Evolutionary conservation across 2,797 vertebrate genomes (phyloP).

Genomic region (Amblyraja radiata): DNA sequence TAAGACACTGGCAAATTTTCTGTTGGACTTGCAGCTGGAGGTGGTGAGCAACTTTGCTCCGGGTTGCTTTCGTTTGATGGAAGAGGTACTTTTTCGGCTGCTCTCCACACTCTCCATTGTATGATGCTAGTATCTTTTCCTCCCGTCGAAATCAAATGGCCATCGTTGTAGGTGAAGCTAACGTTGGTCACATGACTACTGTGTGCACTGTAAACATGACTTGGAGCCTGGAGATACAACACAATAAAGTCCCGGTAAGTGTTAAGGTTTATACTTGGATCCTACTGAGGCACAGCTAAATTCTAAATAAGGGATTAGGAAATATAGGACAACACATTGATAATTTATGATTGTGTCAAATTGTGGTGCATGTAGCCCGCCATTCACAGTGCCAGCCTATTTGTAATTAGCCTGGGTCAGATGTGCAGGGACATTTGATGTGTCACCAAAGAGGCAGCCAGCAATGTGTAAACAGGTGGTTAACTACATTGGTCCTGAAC

Average conservation of each 20-base stretch:
- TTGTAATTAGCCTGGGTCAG: too few species aligned
- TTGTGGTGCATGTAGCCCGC: too few species aligned
- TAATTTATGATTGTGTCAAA: too few species aligned
- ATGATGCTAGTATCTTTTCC: constrained; percentile 96
- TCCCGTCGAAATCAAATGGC: constrained; percentile 88
- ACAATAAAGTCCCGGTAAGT: constrained; percentile 8
- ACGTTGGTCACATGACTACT: constrained; percentile 98
- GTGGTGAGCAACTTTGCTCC: constrained; percentile 48
- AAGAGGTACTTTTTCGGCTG: constrained; percentile 73
- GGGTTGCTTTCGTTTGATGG: constrained; percentile 55
- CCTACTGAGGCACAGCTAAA: background rate
- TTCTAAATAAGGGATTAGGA: background rate
- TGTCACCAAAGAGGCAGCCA: too few species aligned
- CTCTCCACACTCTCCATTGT: constrained; percentile 91
- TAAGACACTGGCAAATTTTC: constrained; percentile 50
- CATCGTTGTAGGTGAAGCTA: constrained; percentile 80
- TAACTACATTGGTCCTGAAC: too few species aligned
- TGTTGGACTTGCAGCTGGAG: constrained; percentile 51
- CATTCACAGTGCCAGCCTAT: too few species aligned
- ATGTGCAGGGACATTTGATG: too few species aligned
- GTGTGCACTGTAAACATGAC: constrained; percentile 92
- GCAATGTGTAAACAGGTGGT: too few species aligned
- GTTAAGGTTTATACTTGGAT: background rate
- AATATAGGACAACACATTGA: background rate
- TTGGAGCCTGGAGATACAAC: constrained; percentile 73